These are phyloP conservation scores for Elaeidobius kamerunicus DNA, from an alignment of 2,888 invertebrate genomes.

Conservation along the genomic window DNA sequence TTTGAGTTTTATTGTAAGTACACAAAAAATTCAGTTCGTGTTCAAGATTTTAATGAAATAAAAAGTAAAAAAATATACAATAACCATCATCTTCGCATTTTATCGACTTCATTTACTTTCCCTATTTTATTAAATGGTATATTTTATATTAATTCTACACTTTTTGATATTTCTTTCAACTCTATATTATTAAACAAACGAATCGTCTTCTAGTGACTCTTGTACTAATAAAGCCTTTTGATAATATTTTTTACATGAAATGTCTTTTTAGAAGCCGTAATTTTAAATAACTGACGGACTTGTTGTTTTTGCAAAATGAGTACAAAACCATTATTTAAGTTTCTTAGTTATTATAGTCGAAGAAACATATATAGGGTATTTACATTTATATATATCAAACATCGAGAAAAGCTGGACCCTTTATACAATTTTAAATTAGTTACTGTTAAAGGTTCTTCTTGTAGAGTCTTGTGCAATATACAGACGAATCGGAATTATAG, in stretches of 20 bases:
- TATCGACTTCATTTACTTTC: neutral
- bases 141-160: conserved; percentile 11
- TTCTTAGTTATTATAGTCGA: conserved; percentile 10
- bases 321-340: conserved; percentile 24
- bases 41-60: too few relatives aligned
- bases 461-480: too few relatives aligned
- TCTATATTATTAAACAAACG: neutral
- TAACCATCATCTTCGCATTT: neutral
- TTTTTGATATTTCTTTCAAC: conserved; percentile 12
- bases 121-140: neutral
- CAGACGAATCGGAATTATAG: too few relatives aligned
- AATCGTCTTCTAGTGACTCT: conserved; percentile 31
- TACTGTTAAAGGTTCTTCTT: too few relatives aligned
- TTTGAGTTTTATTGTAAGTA: neutral
- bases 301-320: conserved; percentile 22
- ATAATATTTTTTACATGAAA: conserved; percentile 27
- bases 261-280: conserved; percentile 15
- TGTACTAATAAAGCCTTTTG: conserved; percentile 19
- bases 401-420: too few relatives aligned
- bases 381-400: too few relatives aligned
- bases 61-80: too few relatives aligned
- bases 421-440: too few relatives aligned
- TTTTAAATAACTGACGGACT: conserved; percentile 12
- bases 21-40: too few relatives aligned
- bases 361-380: too few relatives aligned